A percentile compares a stretch with the other conserved stretches of the same genome.
Conservation (phyloP, 2,797 vertebrate species). For the Leucoraja ocellata region DNA sequence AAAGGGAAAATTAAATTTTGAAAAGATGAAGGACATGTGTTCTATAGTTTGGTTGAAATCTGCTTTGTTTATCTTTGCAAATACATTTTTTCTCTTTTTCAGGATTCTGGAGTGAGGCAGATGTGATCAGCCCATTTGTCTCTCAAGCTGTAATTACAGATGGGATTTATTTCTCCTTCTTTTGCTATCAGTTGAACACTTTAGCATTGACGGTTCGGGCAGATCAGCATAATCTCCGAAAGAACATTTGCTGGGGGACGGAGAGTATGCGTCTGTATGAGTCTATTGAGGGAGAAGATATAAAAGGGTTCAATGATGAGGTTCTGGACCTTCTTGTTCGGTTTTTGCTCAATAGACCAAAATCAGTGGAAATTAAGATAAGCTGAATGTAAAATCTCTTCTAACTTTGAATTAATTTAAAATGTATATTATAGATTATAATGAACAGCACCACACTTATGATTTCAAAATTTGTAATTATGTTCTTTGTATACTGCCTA, state of each 20-base stretch:
- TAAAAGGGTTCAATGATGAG: conserved; percentile 77
- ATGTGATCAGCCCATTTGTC: conserved; percentile 79
- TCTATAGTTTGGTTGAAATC: not conserved
- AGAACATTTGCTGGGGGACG: conserved; percentile 89
- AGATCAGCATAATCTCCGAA: conserved; percentile 67
- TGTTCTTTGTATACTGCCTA: not conserved
- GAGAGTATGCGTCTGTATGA: conserved; percentile 78
- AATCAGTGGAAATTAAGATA: conserved; percentile 45
- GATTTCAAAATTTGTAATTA: not conserved
- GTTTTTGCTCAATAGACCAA: conserved; percentile 73
- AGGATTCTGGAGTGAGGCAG: conserved; percentile 89
- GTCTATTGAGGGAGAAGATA: conserved; percentile 60
- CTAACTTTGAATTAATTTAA: not conserved
- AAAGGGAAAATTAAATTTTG: too few relatives aligned
- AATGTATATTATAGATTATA: not conserved
- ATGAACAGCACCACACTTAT: not conserved
- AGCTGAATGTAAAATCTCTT: not conserved
- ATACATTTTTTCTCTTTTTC: not conserved
- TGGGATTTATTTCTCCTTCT: conserved; percentile 85
- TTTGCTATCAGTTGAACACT: conserved; percentile 95
- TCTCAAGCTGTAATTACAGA: conserved; percentile 89
- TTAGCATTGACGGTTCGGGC: conserved; percentile 69
- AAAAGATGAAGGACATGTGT: not conserved
- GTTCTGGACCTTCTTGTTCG: conserved; percentile 69
- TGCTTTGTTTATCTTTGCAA: not conserved